Evolutionary conservation across 1,140 invertebrate genomes (phyloP).

Genomic region (Colletes latitarsis): DNA sequence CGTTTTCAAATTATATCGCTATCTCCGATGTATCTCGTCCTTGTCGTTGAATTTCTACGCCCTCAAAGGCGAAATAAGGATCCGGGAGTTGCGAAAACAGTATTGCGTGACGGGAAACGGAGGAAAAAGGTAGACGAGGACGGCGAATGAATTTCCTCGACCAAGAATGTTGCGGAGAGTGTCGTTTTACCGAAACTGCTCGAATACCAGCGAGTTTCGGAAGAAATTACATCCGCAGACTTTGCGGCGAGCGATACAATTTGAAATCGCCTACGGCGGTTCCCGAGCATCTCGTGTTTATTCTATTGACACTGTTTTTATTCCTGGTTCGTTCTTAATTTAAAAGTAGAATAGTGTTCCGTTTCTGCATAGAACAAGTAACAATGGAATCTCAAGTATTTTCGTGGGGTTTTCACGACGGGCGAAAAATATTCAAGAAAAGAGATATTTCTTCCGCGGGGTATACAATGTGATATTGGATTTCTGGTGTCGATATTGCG

Average conservation of each 20-base stretch:
- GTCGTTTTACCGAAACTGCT: constrained; percentile 38
- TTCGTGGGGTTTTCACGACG: background rate
- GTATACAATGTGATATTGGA: too few relatives aligned
- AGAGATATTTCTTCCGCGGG: too few relatives aligned
- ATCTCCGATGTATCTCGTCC: background rate
- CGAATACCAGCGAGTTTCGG: constrained; percentile 23
- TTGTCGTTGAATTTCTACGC: background rate
- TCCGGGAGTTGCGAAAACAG: background rate
- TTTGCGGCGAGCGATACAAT: constrained; percentile 8
- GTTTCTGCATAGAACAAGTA: too few relatives aligned
- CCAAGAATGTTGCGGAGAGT: constrained; percentile 25
- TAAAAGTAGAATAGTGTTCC: constrained; percentile 7
- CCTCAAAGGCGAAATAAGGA: constrained; percentile 22
- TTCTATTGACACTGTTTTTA: constrained; percentile 20
- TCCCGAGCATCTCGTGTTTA: constrained; percentile 30
- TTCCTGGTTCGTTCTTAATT: constrained; percentile 19
- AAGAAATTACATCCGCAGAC: constrained; percentile 45
- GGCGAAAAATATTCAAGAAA: too few relatives aligned
- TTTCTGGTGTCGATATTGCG: too few relatives aligned
- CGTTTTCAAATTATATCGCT: constrained; percentile 17
- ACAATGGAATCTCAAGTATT: background rate
- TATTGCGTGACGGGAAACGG: background rate
- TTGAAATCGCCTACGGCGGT: constrained; percentile 25
- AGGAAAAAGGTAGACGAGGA: background rate
- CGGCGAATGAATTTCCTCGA: constrained; percentile 4